Conservation (phyloP, 2,888 invertebrate genomes). For the Scaptomyza reducta region DNA sequence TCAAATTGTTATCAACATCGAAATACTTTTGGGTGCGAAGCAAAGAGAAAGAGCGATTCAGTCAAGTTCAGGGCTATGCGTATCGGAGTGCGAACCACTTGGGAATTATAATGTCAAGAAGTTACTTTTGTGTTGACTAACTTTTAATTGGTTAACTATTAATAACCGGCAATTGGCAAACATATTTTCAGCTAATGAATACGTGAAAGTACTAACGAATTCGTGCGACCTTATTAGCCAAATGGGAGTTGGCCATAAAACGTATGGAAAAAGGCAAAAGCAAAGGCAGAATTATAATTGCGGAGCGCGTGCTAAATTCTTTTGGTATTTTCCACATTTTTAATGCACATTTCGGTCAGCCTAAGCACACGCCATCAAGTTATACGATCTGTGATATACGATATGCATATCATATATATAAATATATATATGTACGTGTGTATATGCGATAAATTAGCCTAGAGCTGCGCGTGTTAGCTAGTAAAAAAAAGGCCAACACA, state of each 20-base stretch:
- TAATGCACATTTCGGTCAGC: slow-evolving; percentile 71
- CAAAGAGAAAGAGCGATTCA: neutral
- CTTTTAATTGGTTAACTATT: neutral
- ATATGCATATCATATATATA: slow-evolving; percentile 21
- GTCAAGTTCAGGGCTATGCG: slow-evolving; percentile 37
- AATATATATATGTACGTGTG: slow-evolving; percentile 12
- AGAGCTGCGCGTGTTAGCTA: slow-evolving; percentile 37
- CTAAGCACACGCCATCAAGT: slow-evolving; percentile 62
- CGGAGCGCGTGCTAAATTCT: slow-evolving; percentile 70
- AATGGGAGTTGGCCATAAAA: too few species aligned
- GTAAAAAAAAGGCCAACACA: slow-evolving; percentile 24
- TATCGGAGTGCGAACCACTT: slow-evolving; percentile 15
- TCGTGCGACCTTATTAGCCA: slow-evolving; percentile 26
- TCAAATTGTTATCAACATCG: slow-evolving; percentile 7
- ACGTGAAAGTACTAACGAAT: neutral
- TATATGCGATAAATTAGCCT: slow-evolving; percentile 27
- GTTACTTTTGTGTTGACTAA: neutral
- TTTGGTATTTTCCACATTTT: slow-evolving; percentile 59
- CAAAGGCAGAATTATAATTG: slow-evolving; percentile 48
- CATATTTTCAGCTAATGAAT: slow-evolving; percentile 23
- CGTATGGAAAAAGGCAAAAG: too few species aligned
- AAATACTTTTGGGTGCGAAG: neutral
- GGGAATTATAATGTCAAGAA: neutral
- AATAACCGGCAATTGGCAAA: slow-evolving; percentile 2
- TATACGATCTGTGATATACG: slow-evolving; percentile 62